Evolutionary conservation across 2,797 vertebrate species (phyloP), one percentile per base, ranked within the genome.

Genomic region (Alcedo quadribrachys): DNA sequence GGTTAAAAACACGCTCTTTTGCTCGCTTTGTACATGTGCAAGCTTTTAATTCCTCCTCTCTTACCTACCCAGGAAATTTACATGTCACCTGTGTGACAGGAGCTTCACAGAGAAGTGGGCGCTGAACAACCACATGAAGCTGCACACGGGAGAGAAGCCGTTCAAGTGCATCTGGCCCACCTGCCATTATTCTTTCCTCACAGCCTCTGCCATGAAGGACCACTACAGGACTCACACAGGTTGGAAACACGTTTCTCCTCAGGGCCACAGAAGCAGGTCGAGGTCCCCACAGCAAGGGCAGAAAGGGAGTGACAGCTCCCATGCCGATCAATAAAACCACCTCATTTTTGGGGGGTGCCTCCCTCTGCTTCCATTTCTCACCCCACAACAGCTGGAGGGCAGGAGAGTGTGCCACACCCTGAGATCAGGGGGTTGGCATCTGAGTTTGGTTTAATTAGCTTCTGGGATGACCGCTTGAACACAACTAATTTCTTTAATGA

Each of bases 41-140:
- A 94, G 93, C 94, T 90, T 95, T 94, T 96, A 95, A n/a, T 85
- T 95, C 79, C 95, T 87, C 92, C 84, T 93, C 83, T 90, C 79
- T 95, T 87, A 75, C 94, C 90, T 80, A 6, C 91, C 86, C 97
- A 99, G 99, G 98, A 99, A 99, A 97, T 99, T 99, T 95, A 98
- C 99, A 94, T 99, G 99, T 88, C 98, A 98, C 71, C 95, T 99
- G 94, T 99, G 99, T 32, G 99, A 99, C 63, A 98, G 99, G 90
- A 98, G 98, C 94, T 99, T 99, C 97, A 99, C 98, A 8, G 99
- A 99, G 98, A 99, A 99, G 97, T 99, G 99, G 99, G 99, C 99
- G 25, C 98, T 99, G 92, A 99, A 99, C 98, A 99, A 99, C 98
- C 99, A 99, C 97, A 99, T 99, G 99, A 99, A 99, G 93, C 98